Percentiles rank a stretch among this genome's conserved stretches.
Conservation (phyloP, 1,140 invertebrate species). For the Propsilocerus akamusi region DNA sequence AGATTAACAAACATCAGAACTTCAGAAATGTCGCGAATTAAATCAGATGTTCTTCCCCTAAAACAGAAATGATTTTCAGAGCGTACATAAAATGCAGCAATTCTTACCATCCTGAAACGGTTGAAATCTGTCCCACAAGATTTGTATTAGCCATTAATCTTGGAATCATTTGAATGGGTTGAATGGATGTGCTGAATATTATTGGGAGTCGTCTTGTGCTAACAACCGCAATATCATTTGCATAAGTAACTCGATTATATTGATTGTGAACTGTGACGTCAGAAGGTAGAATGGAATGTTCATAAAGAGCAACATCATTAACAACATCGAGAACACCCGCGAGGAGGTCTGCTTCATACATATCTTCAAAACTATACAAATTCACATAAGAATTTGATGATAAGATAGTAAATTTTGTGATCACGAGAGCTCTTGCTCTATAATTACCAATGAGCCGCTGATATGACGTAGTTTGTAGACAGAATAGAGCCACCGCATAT, state of each 20-base stretch:
- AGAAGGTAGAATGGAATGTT: neutral
- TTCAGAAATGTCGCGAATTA: neutral
- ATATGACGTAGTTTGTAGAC: neutral
- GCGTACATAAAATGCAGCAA: neutral
- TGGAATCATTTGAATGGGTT: neutral
- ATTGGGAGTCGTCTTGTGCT: neutral
- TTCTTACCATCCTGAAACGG: neutral
- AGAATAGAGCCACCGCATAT: neutral
- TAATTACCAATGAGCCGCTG: neutral
- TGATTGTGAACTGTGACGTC: neutral
- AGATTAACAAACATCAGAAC: neutral
- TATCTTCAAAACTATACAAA: neutral
- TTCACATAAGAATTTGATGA: too few species aligned
- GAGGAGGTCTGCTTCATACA: neutral
- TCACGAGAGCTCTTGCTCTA: too few species aligned
- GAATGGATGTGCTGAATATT: neutral
- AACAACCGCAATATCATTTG: neutral
- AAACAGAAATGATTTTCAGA: neutral
- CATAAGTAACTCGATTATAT: neutral
- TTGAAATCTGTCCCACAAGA: neutral
- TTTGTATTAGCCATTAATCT: neutral
- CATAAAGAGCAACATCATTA: neutral
- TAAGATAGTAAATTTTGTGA: too few species aligned
- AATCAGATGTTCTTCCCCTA: neutral
- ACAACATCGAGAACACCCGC: neutral